Base-by-base conservation (phyloP, 1,140 invertebrate genomes). In the Alviniconcha marisindica region DNA sequence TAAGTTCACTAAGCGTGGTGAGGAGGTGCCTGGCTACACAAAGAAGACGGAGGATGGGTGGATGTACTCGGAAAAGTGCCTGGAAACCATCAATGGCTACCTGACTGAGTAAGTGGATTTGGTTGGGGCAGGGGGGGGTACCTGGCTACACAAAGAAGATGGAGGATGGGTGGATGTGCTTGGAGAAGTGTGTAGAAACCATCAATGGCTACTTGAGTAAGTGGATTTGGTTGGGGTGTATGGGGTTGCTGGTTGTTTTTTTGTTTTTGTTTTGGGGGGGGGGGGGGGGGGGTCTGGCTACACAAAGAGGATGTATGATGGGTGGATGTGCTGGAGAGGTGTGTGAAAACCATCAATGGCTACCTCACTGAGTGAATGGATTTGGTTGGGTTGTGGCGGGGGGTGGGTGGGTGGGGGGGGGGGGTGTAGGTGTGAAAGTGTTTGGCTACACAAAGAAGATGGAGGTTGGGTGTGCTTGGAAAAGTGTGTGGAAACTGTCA, bases 271-370 rank as follows among this genome's bases (percentile, higher is more conserved):
- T n/a, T n/a, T n/a, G n/a, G n/a, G n/a, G n/a, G n/a, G n/a, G n/a
- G 96, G 95, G 86, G 87, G 92, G 77, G 91, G 93, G 86, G 94
- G 97, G 0, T 94, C 95, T 40, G 97, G 97, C 15, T 98, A 96
- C 90, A 97, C 97, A 0, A 96, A 94, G 77, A 96, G 96, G 90
- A 90, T 94, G 0, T 85, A 90, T 21, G 90, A 88, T 33, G 91
- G 94, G 36, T 99, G 97, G 97, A 91, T 95, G 12, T 99, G 98
- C 91, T 97, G 1, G 87, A 94, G n/a, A 96, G 96, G 87, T 95
- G 96, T 21, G 88, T 97, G 0, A 93, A 96, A n/a, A 91, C 96
- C 0, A 94, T 99, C 28, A 88, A 92, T 38, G 91, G 94, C 2
- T 99, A 98, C 90, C 94, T 96, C 82, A 77, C 93, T 15, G 93